phyloP scores from a whole-genome alignment of 2,113 vertebrate genomes.

The Piaya cayana region DNA sequence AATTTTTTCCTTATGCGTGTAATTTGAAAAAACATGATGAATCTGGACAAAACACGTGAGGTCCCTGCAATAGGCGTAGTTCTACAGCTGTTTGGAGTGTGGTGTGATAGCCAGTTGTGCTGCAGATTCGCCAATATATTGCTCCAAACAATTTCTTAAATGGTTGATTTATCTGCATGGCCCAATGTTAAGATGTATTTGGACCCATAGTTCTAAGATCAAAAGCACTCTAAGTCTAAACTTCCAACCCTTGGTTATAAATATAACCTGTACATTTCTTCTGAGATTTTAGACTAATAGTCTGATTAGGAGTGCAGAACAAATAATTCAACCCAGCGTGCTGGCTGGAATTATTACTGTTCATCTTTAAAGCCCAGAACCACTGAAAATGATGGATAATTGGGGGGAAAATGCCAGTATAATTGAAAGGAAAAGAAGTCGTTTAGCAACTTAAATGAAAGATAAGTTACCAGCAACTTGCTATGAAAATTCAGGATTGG shows the following conservation, averaged over 20 bases:
- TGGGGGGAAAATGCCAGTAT: background rate
- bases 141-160: background rate
- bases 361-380: slow-evolving; percentile 14
- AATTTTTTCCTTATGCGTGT: too few species aligned
- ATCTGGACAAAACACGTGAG: background rate
- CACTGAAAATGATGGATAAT: slow-evolving; percentile 10
- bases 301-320: background rate
- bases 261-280: background rate
- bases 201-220: background rate
- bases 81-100: background rate
- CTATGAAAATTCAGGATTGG: background rate
- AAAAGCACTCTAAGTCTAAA: background rate
- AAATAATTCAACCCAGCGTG: background rate
- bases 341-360: background rate
- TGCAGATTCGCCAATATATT: background rate
- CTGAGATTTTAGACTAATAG: background rate
- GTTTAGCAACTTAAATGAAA: slow-evolving; percentile 27
- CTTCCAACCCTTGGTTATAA: background rate
- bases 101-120: background rate
- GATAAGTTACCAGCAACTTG: background rate
- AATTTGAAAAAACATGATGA: background rate
- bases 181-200: background rate
- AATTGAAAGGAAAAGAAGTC: background rate
- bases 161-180: background rate
- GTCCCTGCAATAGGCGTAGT: background rate